Evolutionary conservation across 1,140 invertebrate genomes (phyloP), one percentile per base, ranked within the genome.

Genomic region (Venturia canescens): DNA sequence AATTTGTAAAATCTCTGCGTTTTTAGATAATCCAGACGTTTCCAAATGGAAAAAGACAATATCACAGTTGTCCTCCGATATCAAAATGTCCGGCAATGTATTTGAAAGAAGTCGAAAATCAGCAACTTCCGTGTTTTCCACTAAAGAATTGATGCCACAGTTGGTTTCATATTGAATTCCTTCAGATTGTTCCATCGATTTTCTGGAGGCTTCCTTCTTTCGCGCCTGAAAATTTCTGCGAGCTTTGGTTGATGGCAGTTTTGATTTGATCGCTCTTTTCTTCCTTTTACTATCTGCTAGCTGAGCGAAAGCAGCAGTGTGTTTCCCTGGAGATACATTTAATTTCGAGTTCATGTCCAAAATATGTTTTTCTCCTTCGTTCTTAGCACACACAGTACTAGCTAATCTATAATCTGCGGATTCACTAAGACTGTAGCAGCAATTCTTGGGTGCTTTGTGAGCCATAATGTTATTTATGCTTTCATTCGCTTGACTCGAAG

Each of bases 1-100:
- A 57, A 86, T 85, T 81, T 84, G 83, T 18, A 84, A 74, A 76
- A 86, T 84, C 69, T 84, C 83, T 53, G 74, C 69, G 16, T 67
- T 18, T 75, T 80, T 80, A 18, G 44, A 31, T 7, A 84, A 81
- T 16, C 81, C 81, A 23, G 78, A 76, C 6, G 81, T 83, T 77
- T 84, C 81, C n/a, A 81, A 34, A 78, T 81, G 26, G 57, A 72
- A 78, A 48, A 63, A 81, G 16, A 78, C 23, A 60, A 74, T 34
- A 16, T 63, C 27, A 23, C 60, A 63, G 26, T 63, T 23, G 11
- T 63, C 60, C 60, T 23, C 5, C 3, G 60, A 23, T 63, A 63
- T 7, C 18, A n/a, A n/a, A 53, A 53, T 18, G n/a, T 53, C 50
- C 3, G 50, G 50, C n/a, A 53, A 53, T n/a, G n/a, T n/a, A n/a